phyloP scores from a whole-genome alignment of 2,888 invertebrate genomes.

The Nipponacmea schrenckii region DNA sequence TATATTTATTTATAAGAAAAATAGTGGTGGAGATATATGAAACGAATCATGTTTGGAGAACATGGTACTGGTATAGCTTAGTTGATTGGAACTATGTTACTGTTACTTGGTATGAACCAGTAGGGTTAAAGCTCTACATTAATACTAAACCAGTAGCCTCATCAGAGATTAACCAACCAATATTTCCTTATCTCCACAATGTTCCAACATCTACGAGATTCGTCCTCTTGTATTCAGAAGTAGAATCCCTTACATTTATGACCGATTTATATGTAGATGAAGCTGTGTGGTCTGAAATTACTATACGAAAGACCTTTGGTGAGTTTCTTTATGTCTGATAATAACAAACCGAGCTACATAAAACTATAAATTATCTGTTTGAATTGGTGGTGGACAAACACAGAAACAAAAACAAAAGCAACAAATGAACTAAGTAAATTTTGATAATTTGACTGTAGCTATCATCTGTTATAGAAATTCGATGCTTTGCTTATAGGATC shows the following conservation, averaged over 20 bases:
- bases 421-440: too few relatives aligned
- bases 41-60: constrained; percentile 22
- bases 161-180: neutral
- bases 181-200: neutral
- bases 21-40: constrained; percentile 12
- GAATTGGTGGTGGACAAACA: too few relatives aligned
- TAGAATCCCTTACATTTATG: neutral
- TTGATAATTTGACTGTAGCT: too few relatives aligned
- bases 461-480: too few relatives aligned
- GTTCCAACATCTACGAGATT: neutral
- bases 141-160: constrained; percentile 19
- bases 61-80: constrained; percentile 20
- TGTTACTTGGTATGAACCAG: constrained; percentile 27
- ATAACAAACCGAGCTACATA: too few relatives aligned
- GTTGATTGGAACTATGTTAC: constrained; percentile 31
- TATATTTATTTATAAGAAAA: too few relatives aligned
- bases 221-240: neutral
- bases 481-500: too few relatives aligned
- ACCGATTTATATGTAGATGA: constrained; percentile 6
- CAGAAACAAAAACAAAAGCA: too few relatives aligned
- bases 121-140: constrained; percentile 24
- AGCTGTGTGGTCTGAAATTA: constrained; percentile 5
- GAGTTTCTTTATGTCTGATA: too few relatives aligned
- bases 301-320: constrained; percentile 5
- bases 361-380: too few relatives aligned